phyloP scores from a whole-genome alignment of 1,140 invertebrate genomes.

The Drosophila subobscura region DNA sequence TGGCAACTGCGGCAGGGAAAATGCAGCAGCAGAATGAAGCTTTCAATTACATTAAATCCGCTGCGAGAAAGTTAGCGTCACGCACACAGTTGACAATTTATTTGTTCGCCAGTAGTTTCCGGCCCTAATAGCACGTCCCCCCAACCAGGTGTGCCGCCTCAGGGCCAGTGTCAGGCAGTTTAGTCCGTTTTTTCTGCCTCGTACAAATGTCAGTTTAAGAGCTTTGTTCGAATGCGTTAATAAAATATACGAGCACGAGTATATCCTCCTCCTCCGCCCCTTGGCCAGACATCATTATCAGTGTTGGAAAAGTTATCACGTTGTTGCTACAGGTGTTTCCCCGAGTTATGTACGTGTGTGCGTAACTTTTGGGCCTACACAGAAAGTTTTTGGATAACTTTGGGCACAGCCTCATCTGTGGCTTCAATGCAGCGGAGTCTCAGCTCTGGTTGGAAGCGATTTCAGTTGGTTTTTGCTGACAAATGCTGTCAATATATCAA shows the following conservation, averaged over 20 bases:
- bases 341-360: constrained; percentile 36
- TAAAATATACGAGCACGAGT: constrained; percentile 42
- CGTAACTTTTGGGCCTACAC: constrained; percentile 48
- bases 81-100: constrained; percentile 78
- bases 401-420: not conserved
- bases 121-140: constrained; percentile 26
- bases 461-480: constrained; percentile 52
- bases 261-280: constrained; percentile 15
- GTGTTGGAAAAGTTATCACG: constrained; percentile 29
- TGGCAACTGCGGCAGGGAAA: constrained; percentile 28
- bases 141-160: not conserved
- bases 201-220: constrained; percentile 57
- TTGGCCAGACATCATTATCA: constrained; percentile 54
- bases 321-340: constrained; percentile 57
- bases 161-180: too few species aligned
- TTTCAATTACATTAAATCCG: constrained; percentile 81
- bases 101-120: constrained; percentile 54
- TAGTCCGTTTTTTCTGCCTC: constrained; percentile 4
- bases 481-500: constrained; percentile 78
- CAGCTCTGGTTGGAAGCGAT: not conserved
- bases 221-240: constrained; percentile 66
- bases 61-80: constrained; percentile 58
- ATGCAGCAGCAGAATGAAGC: constrained; percentile 60
- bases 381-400: constrained; percentile 45
- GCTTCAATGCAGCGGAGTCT: constrained; percentile 32